Base-by-base conservation (phyloP, 2,113 vertebrate species). In the Isurus oxyrinchus region DNA sequence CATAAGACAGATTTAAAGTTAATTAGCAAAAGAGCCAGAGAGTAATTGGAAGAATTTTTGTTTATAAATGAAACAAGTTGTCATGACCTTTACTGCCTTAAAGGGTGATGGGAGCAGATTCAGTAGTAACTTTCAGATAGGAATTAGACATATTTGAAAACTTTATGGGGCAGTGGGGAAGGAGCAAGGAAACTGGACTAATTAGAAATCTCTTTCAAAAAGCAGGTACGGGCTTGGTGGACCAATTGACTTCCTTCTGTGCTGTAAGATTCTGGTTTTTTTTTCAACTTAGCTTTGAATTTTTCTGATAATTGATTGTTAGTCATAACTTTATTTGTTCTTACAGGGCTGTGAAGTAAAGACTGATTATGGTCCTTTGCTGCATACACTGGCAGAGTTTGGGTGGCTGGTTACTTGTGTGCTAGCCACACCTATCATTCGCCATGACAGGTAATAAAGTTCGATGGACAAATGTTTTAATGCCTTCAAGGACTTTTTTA, bases 361-460 rank as follows among this genome's bases (percentile, higher is more conserved):
- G 97, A 98, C 99, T 0, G 99, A 99, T 97, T 99, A 99, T 5
- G 99, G 99, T 76, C 99, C 99, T 3, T 97, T 99, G 95, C 98
- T 99, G 95, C 99, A 99, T 98, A 99, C 99, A 0, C 97, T 99
- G 97, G 99, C 99, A 6, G 99, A 99, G 97, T 99, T 99, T 90
- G 99, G 99, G 91, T 99, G 99, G 99, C 98, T 99, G 96, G 98
- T 99, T 97, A 99, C 99, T 0, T 99, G 98, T 90, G 98, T 99
- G 96, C 97, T 99, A 96, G 99, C 99, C 55, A 99, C 99, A 0
- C 99, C 99, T 3, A 98, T 99, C 55, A 97, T 99, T 96, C 98
- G 98, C 96, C 98, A 99, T 2, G 99, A 99, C 98, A 99, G 99
- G 99, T 99, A 97, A 97, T 5, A 16, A 19, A 5, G 8, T 0